phyloP scores from a whole-genome alignment of 2,113 vertebrate genomes.

The Ancistrus triradiatus region DNA sequence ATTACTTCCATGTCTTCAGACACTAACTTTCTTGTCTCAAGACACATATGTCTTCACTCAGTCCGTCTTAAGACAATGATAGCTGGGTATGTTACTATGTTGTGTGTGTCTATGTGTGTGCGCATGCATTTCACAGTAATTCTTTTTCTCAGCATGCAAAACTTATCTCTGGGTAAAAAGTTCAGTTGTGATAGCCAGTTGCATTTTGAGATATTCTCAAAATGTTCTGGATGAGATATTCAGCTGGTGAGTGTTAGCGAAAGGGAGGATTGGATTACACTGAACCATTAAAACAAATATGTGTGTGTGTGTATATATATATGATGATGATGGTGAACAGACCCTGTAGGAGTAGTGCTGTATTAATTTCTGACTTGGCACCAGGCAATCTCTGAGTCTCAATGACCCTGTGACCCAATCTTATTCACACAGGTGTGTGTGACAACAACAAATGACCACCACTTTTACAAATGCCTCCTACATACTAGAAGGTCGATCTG shows the following conservation, averaged over 20 bases:
- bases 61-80: too few relatives aligned
- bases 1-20: too few relatives aligned
- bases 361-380: slow-evolving; percentile 4
- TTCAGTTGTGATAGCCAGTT: too few relatives aligned
- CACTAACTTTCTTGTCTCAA: too few relatives aligned
- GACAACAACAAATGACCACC: slow-evolving; percentile 1
- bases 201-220: too few relatives aligned
- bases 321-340: slow-evolving; percentile 25
- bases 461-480: not conserved
- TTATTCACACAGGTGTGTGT: slow-evolving; percentile 1
- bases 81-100: too few relatives aligned
- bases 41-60: too few relatives aligned
- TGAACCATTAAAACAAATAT: slow-evolving; percentile 13
- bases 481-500: not conserved
- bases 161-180: not conserved
- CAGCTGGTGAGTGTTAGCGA: not conserved
- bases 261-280: slow-evolving; percentile 21
- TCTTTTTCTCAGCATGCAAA: slow-evolving; percentile 25
- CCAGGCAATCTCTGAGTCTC: slow-evolving; percentile 10
- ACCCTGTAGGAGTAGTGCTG: not conserved
- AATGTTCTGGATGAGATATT: not conserved
- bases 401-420: not conserved
- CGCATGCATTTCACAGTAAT: slow-evolving; percentile 3
- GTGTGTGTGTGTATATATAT: not conserved
- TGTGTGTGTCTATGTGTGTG: not conserved